Percentiles rank a stretch among this genome's conserved stretches.
These are phyloP conservation scores for Nesoenas mayeri DNA, from an alignment of 2,113 vertebrate genomes.

Conservation along the genomic window DNA sequence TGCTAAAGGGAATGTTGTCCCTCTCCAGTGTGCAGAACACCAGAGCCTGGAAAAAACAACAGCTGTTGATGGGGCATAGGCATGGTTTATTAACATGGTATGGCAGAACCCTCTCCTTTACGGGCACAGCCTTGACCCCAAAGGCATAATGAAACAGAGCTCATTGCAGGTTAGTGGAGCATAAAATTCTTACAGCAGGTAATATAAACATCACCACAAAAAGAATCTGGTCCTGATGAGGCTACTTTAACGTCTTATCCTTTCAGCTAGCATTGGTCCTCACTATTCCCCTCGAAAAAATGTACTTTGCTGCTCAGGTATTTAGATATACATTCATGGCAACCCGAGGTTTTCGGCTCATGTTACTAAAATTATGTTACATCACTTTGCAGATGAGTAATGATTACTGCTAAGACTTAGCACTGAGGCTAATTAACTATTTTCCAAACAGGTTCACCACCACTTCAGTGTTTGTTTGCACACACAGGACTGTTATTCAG, in stretches of 20 bases:
- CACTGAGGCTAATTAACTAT: neutral
- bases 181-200: neutral
- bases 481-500: neutral
- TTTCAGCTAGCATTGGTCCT: neutral
- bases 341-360: neutral
- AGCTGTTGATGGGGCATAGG: neutral
- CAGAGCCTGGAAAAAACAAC: neutral
- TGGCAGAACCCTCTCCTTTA: neutral
- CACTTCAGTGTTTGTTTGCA: neutral
- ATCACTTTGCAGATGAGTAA: neutral
- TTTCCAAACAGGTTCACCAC: neutral
- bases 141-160: neutral
- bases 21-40: neutral
- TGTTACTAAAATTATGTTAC: neutral
- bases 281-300: neutral
- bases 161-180: neutral
- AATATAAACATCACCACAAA: neutral
- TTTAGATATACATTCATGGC: neutral
- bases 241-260: neutral
- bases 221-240: neutral
- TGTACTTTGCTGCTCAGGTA: neutral
- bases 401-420: neutral
- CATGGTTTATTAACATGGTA: accelerated
- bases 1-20: neutral
- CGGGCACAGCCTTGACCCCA: neutral